A percentile compares a stretch with the other conserved stretches of the same genome.
Conservation (phyloP, 2,888 invertebrate species). For the Arenicola marina region DNA sequence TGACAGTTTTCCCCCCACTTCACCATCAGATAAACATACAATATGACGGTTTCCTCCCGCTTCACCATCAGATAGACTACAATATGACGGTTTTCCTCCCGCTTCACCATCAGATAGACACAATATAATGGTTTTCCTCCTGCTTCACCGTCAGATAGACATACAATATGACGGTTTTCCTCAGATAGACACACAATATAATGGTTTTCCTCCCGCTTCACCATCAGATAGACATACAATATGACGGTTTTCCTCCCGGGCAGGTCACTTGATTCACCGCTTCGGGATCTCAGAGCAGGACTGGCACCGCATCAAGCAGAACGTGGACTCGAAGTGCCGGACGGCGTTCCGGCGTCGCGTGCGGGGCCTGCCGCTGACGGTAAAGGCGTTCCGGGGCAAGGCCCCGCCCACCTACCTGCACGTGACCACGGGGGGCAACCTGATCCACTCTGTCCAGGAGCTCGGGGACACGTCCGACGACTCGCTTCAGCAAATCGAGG, state of each 20-base stretch:
- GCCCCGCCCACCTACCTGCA: constrained; percentile 22
- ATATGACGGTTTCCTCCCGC: too few relatives aligned
- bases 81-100: too few relatives aligned
- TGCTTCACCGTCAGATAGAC: too few relatives aligned
- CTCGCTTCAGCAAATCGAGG: not conserved
- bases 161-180: too few relatives aligned
- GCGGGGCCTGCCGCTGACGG: constrained; percentile 55
- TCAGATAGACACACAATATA: too few relatives aligned
- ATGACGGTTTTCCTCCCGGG: constrained; percentile 16
- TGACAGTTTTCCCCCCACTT: too few relatives aligned
- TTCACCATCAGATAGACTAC: too few relatives aligned
- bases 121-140: too few relatives aligned
- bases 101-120: too few relatives aligned
- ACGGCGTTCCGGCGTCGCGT: constrained; percentile 61
- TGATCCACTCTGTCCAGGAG: not conserved
- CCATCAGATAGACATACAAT: too few relatives aligned
- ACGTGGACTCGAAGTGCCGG: constrained; percentile 66
- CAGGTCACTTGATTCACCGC: constrained; percentile 63
- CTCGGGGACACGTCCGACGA: not conserved
- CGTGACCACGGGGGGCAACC: not conserved
- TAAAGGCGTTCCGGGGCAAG: constrained; percentile 58
- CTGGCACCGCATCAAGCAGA: constrained; percentile 66
- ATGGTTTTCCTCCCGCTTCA: too few relatives aligned
- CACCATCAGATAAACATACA: too few relatives aligned
- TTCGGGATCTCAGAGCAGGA: constrained; percentile 64